Conservation (phyloP, 2,113 vertebrate species). For the Gavialis gangeticus region DNA sequence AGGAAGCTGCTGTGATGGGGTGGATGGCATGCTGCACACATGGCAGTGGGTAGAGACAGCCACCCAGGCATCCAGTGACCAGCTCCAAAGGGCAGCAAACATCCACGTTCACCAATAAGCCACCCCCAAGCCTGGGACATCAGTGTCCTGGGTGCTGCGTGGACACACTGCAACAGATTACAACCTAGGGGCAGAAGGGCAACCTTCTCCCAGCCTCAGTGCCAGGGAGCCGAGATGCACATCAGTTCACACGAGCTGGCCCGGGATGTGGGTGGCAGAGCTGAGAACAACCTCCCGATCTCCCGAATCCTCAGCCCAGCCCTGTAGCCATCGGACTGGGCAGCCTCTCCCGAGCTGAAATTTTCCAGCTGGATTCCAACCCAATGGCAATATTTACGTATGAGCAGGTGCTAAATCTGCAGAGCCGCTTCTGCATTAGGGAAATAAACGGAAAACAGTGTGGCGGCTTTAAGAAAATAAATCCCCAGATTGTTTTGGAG, state of each 20-base stretch:
- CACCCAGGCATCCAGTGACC: not conserved
- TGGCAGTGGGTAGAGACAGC: not conserved
- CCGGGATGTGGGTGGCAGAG: not conserved
- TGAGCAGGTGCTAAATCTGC: not conserved
- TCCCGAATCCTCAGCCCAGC: not conserved
- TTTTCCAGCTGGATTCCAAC: not conserved
- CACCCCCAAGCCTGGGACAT: not conserved
- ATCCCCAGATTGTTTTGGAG: no score
- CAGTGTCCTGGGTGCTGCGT: not conserved
- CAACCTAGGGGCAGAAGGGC: not conserved
- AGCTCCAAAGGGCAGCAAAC: not conserved
- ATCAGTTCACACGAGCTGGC: not conserved
- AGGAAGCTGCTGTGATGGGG: not conserved
- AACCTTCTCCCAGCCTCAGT: not conserved
- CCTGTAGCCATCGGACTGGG: not conserved
- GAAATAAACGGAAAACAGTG: not conserved
- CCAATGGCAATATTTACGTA: not conserved
- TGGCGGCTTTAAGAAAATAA: not conserved
- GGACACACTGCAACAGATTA: not conserved
- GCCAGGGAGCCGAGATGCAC: not conserved
- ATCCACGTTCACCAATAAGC: not conserved
- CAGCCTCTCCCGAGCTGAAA: not conserved
- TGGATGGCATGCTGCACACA: not conserved
- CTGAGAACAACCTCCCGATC: not conserved
- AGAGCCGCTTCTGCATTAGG: not conserved